Conservation (phyloP, 2,113 vertebrate species). For the Dromaius novaehollandiae region DNA sequence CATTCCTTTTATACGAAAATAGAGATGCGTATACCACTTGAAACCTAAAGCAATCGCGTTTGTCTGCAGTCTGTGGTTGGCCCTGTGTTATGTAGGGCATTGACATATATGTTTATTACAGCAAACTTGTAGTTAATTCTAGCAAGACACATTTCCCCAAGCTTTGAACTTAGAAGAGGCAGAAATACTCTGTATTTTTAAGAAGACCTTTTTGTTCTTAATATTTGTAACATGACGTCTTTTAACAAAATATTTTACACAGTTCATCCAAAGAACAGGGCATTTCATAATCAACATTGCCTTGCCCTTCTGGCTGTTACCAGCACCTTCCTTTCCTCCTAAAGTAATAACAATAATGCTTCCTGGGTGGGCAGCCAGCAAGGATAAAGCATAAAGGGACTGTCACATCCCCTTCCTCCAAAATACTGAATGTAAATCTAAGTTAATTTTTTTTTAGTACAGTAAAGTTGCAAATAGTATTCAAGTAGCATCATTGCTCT, state of each 20-base stretch:
- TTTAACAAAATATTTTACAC: constrained; percentile 74
- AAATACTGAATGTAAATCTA: constrained; percentile 47
- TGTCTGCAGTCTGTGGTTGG: constrained; percentile 52
- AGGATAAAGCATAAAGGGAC: constrained; percentile 8
- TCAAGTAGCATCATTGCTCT: constrained; percentile 39
- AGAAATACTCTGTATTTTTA: constrained; percentile 74
- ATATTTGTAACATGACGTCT: constrained; percentile 75
- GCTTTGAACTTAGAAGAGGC: constrained; percentile 69
- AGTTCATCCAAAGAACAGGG: constrained; percentile 75
- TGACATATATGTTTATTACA: constrained; percentile 49
- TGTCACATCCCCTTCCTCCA: background rate
- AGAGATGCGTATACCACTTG: constrained; percentile 27
- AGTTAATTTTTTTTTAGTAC: background rate
- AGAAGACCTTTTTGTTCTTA: constrained; percentile 66
- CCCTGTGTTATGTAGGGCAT: constrained; percentile 61
- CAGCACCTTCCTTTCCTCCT: constrained; percentile 71
- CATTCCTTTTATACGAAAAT: constrained; percentile 27
- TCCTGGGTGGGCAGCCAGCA: constrained; percentile 33
- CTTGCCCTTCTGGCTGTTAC: constrained; percentile 77
- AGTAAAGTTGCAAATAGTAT: background rate
- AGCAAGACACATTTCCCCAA: constrained; percentile 34
- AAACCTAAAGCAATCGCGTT: constrained; percentile 38
- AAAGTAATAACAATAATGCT: constrained; percentile 57
- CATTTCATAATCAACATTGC: constrained; percentile 65
- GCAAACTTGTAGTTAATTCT: constrained; percentile 59